Base-by-base conservation (phyloP, 2,113 vertebrate species). In the Platysternon megacephalum region DNA sequence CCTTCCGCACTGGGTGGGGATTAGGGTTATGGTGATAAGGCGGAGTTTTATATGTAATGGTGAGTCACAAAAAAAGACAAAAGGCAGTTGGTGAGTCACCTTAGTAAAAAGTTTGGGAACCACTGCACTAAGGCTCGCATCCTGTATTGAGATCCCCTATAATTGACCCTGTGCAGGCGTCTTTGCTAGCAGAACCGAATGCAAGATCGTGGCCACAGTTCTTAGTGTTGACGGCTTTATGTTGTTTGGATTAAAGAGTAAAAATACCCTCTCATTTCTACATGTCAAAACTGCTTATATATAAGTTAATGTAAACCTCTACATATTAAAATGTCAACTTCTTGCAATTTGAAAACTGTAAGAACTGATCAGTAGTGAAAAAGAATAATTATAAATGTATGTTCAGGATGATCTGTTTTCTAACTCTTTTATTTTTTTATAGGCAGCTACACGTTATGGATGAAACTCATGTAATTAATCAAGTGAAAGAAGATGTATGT, bases 381-480 rank as follows among this genome's bases (percentile, higher is more conserved):
- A 89, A 81, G 65, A 52, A 5, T 84, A 81, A 53, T 13, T 87
- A 86, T 35, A 68, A n/a, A 16, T n/a, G 8, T 68, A 84, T n/a
- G 48, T 79, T 88, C 52, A 44, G 46, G 87, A 32, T 90, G 39
- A 82, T n/a, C 74, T 90, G 21, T 86, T 91, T 39, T 88, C 24
- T 53, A 80, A 84, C 48, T 65, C 28, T 0, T 24, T 61, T 83
- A 26, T 52, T 68, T 98, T 93, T 97, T 44, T 90, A 48, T 95
- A 99, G 99, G 46, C 99, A 99, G 95, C 95, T 99, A 13, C 99
- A 99, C 49, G 99, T 99, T 93, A 99, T 99, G 99, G 99, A 99
- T 97, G 99, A 99, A 97, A 99, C 99, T 0, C 99, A 99, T 79
- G 99, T 99, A 56, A 99, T 99, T 97, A 99, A 99, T 97, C 99